These are phyloP conservation scores for Homalodisca vitripennis DNA, from an alignment of 1,140 invertebrate species.

Conservation along the genomic window DNA sequence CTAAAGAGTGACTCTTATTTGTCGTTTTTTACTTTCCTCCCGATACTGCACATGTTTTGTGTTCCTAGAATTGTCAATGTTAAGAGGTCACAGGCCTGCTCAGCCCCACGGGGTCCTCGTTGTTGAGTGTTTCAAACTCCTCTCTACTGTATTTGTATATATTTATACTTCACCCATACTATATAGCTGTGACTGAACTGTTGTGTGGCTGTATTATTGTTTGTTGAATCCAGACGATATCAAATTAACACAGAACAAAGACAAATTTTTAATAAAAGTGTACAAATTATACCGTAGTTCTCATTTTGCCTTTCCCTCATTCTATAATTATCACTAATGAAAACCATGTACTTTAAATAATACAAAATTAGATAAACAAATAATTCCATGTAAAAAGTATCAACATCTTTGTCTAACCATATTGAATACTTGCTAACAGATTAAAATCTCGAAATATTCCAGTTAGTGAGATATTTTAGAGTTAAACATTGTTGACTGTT, in stretches of 20 bases:
- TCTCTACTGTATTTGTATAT: conserved; percentile 9
- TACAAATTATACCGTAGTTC: neutral
- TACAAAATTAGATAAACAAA: too few relatives aligned
- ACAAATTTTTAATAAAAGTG: conserved; percentile 25
- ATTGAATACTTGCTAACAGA: too few relatives aligned
- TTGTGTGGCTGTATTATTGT: conserved; percentile 27
- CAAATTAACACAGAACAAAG: conserved; percentile 23
- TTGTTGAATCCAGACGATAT: conserved; percentile 24
- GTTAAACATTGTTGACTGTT: too few relatives aligned
- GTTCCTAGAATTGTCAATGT: conserved; percentile 9
- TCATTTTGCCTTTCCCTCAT: neutral
- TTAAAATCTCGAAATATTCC: too few relatives aligned
- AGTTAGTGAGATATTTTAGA: too few relatives aligned
- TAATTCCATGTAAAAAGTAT: too few relatives aligned
- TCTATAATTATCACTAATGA: too few relatives aligned
- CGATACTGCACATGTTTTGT: neutral
- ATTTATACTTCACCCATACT: conserved; percentile 21
- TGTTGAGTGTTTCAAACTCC: neutral
- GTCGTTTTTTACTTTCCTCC: neutral
- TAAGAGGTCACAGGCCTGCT: neutral
- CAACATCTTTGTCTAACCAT: too few relatives aligned
- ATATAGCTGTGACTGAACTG: conserved; percentile 24
- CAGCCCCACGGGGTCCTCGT: neutral
- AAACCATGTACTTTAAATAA: neutral
- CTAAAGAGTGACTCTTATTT: conserved; percentile 12